phyloP scores from a whole-genome alignment of 2,113 vertebrate genomes.

The Chamaetylas fuelleborni region DNA sequence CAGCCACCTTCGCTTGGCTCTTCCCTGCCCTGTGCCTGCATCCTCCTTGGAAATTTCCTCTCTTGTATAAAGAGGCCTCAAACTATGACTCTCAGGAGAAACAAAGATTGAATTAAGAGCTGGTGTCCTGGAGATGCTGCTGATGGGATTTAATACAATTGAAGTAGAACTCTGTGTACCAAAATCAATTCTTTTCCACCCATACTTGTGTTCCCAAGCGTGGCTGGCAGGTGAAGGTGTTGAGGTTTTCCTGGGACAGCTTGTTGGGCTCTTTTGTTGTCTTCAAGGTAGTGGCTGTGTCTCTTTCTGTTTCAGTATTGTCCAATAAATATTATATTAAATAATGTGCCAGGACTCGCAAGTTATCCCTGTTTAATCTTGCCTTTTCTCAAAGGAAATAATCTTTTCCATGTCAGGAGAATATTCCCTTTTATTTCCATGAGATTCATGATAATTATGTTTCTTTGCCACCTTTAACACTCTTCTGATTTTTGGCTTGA shows the following conservation, averaged over 20 bases:
- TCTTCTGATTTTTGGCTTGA: background rate
- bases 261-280: background rate
- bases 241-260: background rate
- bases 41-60: background rate
- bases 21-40: background rate
- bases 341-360: background rate
- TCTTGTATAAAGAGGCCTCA: background rate
- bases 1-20: background rate
- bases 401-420: background rate
- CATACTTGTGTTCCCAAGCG: background rate
- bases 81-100: background rate
- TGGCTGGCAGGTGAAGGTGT: background rate
- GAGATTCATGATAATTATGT: background rate
- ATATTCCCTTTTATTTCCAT: background rate
- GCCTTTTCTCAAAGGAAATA: background rate
- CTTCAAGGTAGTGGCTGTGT: background rate
- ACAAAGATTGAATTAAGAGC: background rate
- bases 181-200: background rate
- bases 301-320: background rate
- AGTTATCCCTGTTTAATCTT: background rate
- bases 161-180: background rate
- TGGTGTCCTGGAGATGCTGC: background rate
- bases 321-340: background rate
- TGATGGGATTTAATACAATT: background rate
- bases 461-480: background rate